Evolutionary conservation across 2,797 vertebrate species (phyloP).

Genomic region (Cryptoprocta ferox): DNA sequence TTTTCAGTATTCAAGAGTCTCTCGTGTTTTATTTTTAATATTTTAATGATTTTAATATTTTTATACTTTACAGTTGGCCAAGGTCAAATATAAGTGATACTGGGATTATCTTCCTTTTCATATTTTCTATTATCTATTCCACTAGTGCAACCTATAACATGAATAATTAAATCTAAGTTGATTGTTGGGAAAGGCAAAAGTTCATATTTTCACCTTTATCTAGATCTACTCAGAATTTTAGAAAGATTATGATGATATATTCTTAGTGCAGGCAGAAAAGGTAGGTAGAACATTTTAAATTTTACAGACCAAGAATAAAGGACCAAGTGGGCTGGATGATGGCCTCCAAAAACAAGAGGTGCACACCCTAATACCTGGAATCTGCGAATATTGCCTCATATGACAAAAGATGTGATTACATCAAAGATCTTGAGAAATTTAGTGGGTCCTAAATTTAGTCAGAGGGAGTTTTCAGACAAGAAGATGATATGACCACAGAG

Average conservation of each 20-base stretch:
- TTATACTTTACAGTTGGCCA: not conserved
- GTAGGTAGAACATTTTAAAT: not conserved
- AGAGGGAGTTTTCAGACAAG: not conserved
- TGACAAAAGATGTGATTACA: not conserved
- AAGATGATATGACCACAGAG: not conserved
- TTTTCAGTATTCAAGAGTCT: too few species aligned
- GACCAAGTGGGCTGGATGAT: not conserved
- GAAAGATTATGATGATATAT: not conserved
- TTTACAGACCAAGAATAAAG: not conserved
- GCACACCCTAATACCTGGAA: not conserved
- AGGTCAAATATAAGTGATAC: not conserved
- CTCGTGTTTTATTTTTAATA: not conserved
- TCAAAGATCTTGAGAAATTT: not conserved
- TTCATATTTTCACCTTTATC: conserved; percentile 19
- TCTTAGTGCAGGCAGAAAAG: not conserved
- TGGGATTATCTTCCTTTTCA: conserved; percentile 17
- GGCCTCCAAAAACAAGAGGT: not conserved
- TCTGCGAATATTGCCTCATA: not conserved
- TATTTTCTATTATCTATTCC: conserved; percentile 39
- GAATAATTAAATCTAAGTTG: conserved; percentile 33
- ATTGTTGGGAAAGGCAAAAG: conserved; percentile 9
- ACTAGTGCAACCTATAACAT: not conserved
- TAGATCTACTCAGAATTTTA: conserved; percentile 34
- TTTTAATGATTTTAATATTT: conserved; percentile 36
- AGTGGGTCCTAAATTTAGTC: not conserved